These are phyloP conservation scores for Drosophila pullipes DNA, from an alignment of 2,888 invertebrate genomes.

Conservation along the genomic window DNA sequence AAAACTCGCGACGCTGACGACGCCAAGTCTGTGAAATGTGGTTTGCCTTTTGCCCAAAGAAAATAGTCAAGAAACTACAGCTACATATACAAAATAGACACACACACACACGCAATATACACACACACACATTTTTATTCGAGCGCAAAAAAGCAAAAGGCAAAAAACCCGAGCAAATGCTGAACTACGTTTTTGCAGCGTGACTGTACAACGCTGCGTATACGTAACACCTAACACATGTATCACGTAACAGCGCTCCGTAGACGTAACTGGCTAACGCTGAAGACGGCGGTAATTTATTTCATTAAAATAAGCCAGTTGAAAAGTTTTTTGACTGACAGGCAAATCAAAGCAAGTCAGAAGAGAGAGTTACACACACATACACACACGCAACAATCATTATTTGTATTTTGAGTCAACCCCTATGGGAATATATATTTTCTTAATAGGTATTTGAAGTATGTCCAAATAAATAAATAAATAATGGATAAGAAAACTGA, in stretches of 20 bases:
- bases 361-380: neutral
- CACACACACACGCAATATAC: neutral
- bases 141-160: constrained; percentile 15
- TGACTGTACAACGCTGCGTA: constrained; percentile 46
- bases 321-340: constrained; percentile 10
- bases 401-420: neutral
- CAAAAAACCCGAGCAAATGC: constrained; percentile 8
- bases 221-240: neutral
- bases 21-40: constrained; percentile 43
- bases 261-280: no score
- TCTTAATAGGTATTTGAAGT: neutral
- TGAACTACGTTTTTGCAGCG: constrained; percentile 34
- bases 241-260: no score
- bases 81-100: neutral
- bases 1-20: constrained; percentile 56
- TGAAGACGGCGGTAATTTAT: constrained; percentile 27
- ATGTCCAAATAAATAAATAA: neutral
- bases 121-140: constrained; percentile 34
- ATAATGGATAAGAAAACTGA: neutral
- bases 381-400: neutral
- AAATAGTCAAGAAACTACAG: constrained; percentile 40
- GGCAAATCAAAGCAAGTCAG: constrained; percentile 12
- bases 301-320: constrained; percentile 37
- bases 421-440: neutral
- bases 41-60: constrained; percentile 23